Base-by-base conservation (phyloP, 2,888 invertebrate species). In the Pachliopta kotzebuea region DNA sequence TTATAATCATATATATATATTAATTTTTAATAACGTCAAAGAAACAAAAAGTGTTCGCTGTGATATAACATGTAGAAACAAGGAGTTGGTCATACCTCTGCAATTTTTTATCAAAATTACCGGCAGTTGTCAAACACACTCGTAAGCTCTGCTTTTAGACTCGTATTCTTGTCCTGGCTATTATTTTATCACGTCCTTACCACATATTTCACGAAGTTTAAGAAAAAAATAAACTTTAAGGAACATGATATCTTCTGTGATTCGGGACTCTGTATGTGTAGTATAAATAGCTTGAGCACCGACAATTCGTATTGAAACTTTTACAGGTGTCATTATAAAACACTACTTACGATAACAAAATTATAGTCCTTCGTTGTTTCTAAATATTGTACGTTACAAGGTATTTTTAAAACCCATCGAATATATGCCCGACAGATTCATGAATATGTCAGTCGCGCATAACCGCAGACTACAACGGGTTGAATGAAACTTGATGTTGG, bases 381-480 rank as follows among this genome's bases (percentile, higher is more conserved):
- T 8, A 31, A 31, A 31, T 8, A 31, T 31, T 31, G 31, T 37
- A 37, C 11, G 14, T 14, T 4, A 37, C 37, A 14, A 37, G 0
- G 2, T 14, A 14, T 37, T 72, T 77, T 73, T 77, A 80, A 84
- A 84, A 78, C 85, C 79, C 81, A 85, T 85, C 81, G 81, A 75
- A 72, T 76, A 76, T 79, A 78, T 77, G 75, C 78, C 81, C 78
- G 76, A 81, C 78, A 76, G 78, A 84, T 82, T 80, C 83, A 79
- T 80, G 83, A 76, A 72, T 77, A 83, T 85, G 86, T 87, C 89
- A 85, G 83, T 72, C 74, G 75, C 73, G 76, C 74, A 68, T 75
- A 76, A 86, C 88, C 89, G 78, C 89, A 87, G 77, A 79, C 79
- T 83, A 79, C 81, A 81, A 74, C 78, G 79, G 76, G 81, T 62